phyloP scores from a whole-genome alignment of 2,113 vertebrate species.

The Herpailurus yagouaroundi region DNA sequence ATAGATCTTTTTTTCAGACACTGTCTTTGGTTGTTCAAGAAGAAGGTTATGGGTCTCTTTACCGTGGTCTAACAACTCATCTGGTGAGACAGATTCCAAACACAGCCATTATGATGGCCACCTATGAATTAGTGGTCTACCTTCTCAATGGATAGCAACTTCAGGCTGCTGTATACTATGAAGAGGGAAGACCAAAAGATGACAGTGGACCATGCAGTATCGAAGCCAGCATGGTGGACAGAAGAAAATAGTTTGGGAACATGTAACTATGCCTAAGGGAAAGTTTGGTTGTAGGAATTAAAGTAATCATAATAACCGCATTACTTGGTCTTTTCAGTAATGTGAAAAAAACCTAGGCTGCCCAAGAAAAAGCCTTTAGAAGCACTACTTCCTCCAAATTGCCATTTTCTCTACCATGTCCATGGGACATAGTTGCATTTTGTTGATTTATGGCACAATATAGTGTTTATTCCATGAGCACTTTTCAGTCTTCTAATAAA shows the following conservation, averaged over 20 bases:
- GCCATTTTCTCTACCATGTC: constrained; percentile 73
- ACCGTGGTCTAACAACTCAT: constrained; percentile 97
- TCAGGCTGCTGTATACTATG: constrained; percentile 32
- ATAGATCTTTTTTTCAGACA: constrained; percentile 97
- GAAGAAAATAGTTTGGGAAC: constrained; percentile 73
- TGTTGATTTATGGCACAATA: constrained; percentile 55
- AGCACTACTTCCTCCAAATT: constrained; percentile 75
- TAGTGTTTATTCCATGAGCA: constrained; percentile 39
- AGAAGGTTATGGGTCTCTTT: constrained; percentile 96
- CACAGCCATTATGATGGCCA: constrained; percentile 99
- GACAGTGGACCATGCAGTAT: constrained; percentile 85
- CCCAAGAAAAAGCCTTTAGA: constrained; percentile 79
- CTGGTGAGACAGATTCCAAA: constrained; percentile 98
- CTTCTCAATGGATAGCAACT: constrained; percentile 92
- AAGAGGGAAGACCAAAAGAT: constrained; percentile 88
- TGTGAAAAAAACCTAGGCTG: constrained; percentile 63
- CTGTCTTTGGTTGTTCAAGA: constrained; percentile 92
- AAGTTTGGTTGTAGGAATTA: constrained; percentile 75
- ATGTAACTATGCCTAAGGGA: constrained; percentile 75
- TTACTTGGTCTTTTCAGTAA: constrained; percentile 78
- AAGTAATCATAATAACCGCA: constrained; percentile 74
- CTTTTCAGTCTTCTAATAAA: constrained; percentile 60
- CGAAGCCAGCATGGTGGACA: constrained; percentile 72
- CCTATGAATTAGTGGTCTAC: constrained; percentile 98
- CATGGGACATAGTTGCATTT: constrained; percentile 61